Base-by-base conservation (phyloP, 2,113 vertebrate genomes). In the Collichthys lucidus region DNA sequence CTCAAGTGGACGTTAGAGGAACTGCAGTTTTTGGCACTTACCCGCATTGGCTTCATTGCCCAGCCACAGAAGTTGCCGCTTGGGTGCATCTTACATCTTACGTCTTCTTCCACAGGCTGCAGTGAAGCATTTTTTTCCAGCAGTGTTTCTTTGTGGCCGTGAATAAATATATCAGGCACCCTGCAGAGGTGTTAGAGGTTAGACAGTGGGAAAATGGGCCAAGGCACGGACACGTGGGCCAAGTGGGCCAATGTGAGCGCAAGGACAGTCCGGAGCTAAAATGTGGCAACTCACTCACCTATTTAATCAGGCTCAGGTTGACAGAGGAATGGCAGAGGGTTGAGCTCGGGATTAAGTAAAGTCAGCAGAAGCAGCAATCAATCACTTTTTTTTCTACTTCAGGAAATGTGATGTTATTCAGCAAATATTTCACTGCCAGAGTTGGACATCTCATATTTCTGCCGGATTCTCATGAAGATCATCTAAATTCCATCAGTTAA, bases 231-330 rank as follows among this genome's bases (percentile, higher is more conserved):
- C 52, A 57, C 44, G 35, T n/a, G 73, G 35, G 87, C 83, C 88
- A 92, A 88, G 82, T 89, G 86, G 91, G 88, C 91, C 90, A 91
- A 53, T 53, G 29, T 83, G 68, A 80, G 40, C 0, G 60, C 74
- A 55, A 79, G 68, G 73, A 56, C 3, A 17, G 44, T 12, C 14
- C 24, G 19, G 31, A 52, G 17, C 31, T 55, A 31, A 53, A 63
- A 24, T 65, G 56, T 62, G 26, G 26, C n/a, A 47, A 29, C 14
- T 66, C 35, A 19, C 24, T n/a, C 59, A 55, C 3, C 5, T 24
- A 3, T 52, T 50, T 20, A 24, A 24, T 0, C 20, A 57, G 61
- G 14, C n/a, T 52, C 22, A 56, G 31, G n/a, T 22, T 71, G 44
- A 10, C 20, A 22, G 10, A 55, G 0, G 11, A 35, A 35, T 15